A percentile compares a stretch with the other conserved stretches of the same genome.
Conservation (phyloP, 2,888 invertebrate species). For the Choristoneura rosaceana region DNA sequence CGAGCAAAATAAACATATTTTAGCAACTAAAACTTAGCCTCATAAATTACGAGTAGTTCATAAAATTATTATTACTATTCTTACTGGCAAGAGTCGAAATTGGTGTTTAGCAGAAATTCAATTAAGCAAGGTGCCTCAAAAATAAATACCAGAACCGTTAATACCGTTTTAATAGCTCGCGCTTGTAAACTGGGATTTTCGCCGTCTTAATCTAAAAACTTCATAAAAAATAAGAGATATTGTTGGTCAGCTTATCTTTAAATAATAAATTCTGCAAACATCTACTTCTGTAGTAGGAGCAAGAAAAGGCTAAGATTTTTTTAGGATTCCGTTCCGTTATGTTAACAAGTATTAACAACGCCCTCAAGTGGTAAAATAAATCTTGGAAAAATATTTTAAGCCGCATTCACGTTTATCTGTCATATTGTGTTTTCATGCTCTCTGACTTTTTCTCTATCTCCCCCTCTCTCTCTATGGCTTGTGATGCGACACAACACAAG, state of each 20-base stretch:
- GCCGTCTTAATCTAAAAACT: background rate
- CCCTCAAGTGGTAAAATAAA: too few species aligned
- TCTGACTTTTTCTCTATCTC: too few species aligned
- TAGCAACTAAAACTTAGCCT: too few species aligned
- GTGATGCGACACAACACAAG: too few species aligned
- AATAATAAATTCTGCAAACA: conserved; percentile 6
- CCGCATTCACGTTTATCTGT: too few species aligned
- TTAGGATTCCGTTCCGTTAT: too few species aligned
- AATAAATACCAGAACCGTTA: conserved; percentile 11
- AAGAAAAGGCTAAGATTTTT: background rate
- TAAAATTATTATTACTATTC: background rate
- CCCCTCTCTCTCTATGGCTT: too few species aligned
- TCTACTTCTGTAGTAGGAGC: background rate
- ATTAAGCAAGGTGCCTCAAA: background rate
- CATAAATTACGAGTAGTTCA: too few species aligned
- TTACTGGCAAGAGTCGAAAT: background rate
- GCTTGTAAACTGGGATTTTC: conserved; percentile 13
- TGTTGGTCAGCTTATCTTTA: conserved; percentile 4
- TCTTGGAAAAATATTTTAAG: too few species aligned
- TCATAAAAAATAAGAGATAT: background rate
- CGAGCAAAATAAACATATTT: too few species aligned
- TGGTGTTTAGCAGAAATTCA: background rate
- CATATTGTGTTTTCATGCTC: too few species aligned
- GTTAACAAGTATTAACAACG: too few species aligned
- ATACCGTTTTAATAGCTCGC: conserved; percentile 5